phyloP scores from a whole-genome alignment of 92 coral and sea anemone species.

The Phenganax subtilis region DNA sequence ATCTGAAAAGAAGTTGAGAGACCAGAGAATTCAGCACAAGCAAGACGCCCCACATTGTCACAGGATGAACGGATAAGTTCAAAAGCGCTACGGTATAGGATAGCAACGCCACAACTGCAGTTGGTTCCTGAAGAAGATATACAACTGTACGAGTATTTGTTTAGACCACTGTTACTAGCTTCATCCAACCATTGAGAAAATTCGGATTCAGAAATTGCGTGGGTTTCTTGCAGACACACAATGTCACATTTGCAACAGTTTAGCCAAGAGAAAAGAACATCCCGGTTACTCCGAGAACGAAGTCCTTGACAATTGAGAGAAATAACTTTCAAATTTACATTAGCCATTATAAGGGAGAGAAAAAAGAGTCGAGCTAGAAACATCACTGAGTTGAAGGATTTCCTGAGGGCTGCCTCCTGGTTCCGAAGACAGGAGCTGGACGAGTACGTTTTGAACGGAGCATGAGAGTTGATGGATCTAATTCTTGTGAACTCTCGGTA shows the following conservation, averaged over 20 bases:
- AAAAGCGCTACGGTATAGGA: slow-evolving; percentile 5
- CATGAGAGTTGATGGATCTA: too few relatives aligned
- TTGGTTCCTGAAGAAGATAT: slow-evolving; percentile 14
- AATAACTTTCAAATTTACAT: not conserved
- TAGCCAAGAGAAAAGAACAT: slow-evolving; percentile 4
- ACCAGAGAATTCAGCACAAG: slow-evolving; percentile 1
- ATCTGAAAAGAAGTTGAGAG: not conserved
- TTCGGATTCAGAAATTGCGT: not conserved
- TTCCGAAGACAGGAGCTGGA: too few relatives aligned
- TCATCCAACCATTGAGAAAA: too few relatives aligned
- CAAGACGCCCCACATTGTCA: slow-evolving; percentile 21
- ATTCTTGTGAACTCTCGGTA: too few relatives aligned
- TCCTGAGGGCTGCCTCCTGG: too few relatives aligned
- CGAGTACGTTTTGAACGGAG: too few relatives aligned
- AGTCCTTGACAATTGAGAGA: slow-evolving; percentile 12
- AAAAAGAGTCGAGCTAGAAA: too few relatives aligned
- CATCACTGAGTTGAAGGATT: too few relatives aligned
- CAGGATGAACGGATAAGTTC: not conserved
- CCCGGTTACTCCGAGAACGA: not conserved
- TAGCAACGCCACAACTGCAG: slow-evolving; percentile 29
- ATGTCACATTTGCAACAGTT: slow-evolving; percentile 14
- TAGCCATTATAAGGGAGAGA: too few relatives aligned
- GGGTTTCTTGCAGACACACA: slow-evolving; percentile 37
- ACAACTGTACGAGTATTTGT: not conserved
- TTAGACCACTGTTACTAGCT: too few relatives aligned